Percentiles rank a stretch among this genome's conserved stretches.
phyloP scores from a whole-genome alignment of 2,797 vertebrate species.

The Borostomias antarcticus region DNA sequence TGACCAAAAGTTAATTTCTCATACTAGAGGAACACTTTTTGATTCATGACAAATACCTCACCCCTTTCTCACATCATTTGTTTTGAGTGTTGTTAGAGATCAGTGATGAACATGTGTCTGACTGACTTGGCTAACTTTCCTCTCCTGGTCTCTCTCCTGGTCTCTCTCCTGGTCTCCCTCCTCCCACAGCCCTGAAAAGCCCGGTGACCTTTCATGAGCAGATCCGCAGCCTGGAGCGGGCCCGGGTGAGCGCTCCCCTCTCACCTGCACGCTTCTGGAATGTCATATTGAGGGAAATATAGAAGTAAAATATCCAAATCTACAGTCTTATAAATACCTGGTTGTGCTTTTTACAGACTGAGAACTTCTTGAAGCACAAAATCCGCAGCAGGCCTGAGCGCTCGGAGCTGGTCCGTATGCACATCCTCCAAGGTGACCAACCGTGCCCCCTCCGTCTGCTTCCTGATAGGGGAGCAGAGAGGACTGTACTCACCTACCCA shows the following conservation, averaged over 20 bases:
- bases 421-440: conserved; percentile 91
- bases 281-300: neutral
- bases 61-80: too few species aligned
- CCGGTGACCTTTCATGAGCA: conserved; percentile 94
- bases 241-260: conserved; percentile 85
- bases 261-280: conserved; percentile 2
- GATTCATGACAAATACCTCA: too few species aligned
- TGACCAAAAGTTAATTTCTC: too few species aligned
- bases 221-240: conserved; percentile 94
- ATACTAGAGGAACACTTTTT: too few species aligned
- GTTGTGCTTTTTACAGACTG: conserved; percentile 78
- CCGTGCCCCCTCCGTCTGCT: neutral
- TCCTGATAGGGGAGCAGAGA: conserved; percentile 14
- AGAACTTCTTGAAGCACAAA: conserved; percentile 97
- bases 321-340: neutral
- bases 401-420: conserved; percentile 94
- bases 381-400: conserved; percentile 91
- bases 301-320: neutral
- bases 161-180: conserved; percentile 34
- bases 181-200: conserved; percentile 88
- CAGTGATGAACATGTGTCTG: too few species aligned
- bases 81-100: too few species aligned
- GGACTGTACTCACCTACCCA: conserved; percentile 35
- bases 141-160: too few species aligned
- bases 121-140: too few species aligned